phyloP scores from a whole-genome alignment of 2,113 vertebrate genomes.

The Burhinus oedicnemus region DNA sequence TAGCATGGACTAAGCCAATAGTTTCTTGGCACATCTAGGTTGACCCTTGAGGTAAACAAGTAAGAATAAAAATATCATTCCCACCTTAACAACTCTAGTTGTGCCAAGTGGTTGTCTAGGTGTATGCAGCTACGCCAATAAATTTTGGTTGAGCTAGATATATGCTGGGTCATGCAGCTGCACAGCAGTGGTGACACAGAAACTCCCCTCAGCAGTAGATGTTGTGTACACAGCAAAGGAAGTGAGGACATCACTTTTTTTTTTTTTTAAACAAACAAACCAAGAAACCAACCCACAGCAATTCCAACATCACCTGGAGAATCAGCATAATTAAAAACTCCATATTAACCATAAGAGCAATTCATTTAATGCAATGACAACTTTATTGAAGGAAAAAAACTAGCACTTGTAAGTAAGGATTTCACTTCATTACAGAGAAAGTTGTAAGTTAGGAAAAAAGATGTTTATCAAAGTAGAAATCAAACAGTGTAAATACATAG shows the following conservation, averaged over 20 bases:
- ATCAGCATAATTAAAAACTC: background rate
- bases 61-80: background rate
- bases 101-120: background rate
- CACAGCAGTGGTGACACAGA: background rate
- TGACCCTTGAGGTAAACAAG: background rate
- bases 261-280: background rate
- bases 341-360: background rate
- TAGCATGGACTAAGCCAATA: background rate
- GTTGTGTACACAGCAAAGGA: background rate
- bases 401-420: background rate
- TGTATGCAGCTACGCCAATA: background rate
- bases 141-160: background rate
- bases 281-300: background rate
- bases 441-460: background rate
- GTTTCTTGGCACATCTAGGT: background rate
- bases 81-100: background rate
- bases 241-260: background rate
- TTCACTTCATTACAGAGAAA: conserved; percentile 19
- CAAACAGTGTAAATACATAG: background rate
- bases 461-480: background rate
- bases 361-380: background rate
- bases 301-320: background rate
- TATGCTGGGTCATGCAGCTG: background rate
- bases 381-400: conserved; percentile 41
- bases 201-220: background rate